Base-by-base conservation (phyloP, 1,140 invertebrate genomes). In the Micrasema longulum region DNA sequence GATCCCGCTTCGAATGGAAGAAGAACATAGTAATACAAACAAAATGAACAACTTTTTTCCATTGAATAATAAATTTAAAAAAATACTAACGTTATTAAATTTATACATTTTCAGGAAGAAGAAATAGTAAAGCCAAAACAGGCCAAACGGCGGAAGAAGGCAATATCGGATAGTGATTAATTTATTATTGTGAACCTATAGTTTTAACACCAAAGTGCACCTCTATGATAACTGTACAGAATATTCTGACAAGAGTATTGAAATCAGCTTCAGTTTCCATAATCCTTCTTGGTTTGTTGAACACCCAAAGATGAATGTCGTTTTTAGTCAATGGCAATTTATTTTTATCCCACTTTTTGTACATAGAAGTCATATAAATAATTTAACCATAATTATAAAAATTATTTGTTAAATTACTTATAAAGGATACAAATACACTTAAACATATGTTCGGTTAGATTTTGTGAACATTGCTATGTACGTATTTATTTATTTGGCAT, bases 61-160 rank as follows among this genome's bases (percentile, higher is more conserved):
- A n/a, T n/a, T n/a, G n/a, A n/a, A n/a, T n/a, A n/a, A n/a, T n/a
- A n/a, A n/a, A n/a, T n/a, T n/a, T n/a, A n/a, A n/a, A n/a, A n/a
- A n/a, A n/a, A n/a, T n/a, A n/a, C n/a, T n/a, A n/a, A n/a, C n/a
- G n/a, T n/a, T n/a, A n/a, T n/a, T n/a, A n/a, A n/a, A n/a, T n/a
- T n/a, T n/a, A n/a, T n/a, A n/a, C n/a, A n/a, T n/a, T 83, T 84
- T 71, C 79, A 93, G 91, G 91, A 94, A 78, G 93, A 95, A 84
- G 92, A 94, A 86, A 90, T 93, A 76, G 88, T 93, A 2, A 95
- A 94, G 86, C 91, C 92, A 79, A 92, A 92, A 84, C 91, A 91
- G 86, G 88, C 91, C 16, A 94, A 94, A 83, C 94, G 94, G 81
- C 89, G 93, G 83, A 95, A 94, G 89, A 94, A 95, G 86, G 89